Percentiles rank a stretch among this genome's conserved stretches.
Evolutionary conservation across 2,797 vertebrate genomes (phyloP).

Genomic region (Eurystomus glaucurus): DNA sequence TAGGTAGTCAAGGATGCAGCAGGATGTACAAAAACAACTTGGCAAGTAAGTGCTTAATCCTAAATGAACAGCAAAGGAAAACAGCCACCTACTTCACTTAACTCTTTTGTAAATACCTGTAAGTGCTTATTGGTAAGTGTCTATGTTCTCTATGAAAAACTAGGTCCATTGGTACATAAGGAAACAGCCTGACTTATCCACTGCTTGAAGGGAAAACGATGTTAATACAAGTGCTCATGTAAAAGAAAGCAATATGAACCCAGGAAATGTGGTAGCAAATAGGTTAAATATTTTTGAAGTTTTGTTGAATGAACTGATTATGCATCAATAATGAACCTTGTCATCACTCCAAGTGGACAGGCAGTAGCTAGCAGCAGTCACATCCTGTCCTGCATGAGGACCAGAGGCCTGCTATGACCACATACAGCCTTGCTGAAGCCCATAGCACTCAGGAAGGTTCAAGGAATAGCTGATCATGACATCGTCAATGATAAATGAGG

Average conservation of each 20-base stretch:
- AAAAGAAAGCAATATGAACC: constrained; percentile 60
- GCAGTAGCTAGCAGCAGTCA: fast-evolving
- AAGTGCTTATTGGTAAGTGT: not conserved
- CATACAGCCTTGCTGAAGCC: not conserved
- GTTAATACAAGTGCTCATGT: constrained; percentile 32
- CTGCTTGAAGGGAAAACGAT: constrained; percentile 27
- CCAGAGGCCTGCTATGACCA: not conserved
- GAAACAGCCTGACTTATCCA: not conserved
- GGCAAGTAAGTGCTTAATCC: not conserved
- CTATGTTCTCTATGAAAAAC: fast-evolving
- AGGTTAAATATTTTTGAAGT: constrained; percentile 1
- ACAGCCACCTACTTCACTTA: not conserved
- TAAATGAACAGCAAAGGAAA: constrained; percentile 7
- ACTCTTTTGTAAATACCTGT: not conserved
- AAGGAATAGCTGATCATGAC: not conserved
- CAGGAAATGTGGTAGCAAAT: not conserved
- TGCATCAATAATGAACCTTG: not conserved
- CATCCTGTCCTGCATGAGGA: fast-evolving
- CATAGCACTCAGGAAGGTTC: not conserved
- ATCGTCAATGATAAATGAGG: not conserved
- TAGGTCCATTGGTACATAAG: not conserved
- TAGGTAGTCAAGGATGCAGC: constrained; percentile 25
- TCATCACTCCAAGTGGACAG: fast-evolving
- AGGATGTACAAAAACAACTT: not conserved
- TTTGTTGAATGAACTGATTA: not conserved